Conservation (phyloP, 2,113 vertebrate species). For the Hyla sarda region DNA sequence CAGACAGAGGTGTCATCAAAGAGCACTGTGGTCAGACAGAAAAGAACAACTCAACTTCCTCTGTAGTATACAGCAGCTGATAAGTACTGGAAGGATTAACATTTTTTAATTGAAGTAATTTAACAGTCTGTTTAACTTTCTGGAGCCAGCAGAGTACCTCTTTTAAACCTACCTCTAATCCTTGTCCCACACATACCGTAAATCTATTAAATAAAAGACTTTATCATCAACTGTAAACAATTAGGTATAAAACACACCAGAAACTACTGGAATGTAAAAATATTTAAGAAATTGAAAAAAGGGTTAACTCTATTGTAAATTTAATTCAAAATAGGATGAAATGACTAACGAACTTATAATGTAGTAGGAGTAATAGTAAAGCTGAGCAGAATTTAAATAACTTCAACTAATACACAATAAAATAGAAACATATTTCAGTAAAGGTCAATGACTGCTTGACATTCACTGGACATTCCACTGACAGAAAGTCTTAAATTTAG, state of each 20-base stretch:
- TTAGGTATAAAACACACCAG: neutral
- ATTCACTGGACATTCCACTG: slow-evolving; percentile 3
- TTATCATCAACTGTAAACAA: neutral
- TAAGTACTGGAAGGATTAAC: too few species aligned
- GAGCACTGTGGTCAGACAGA: too few species aligned
- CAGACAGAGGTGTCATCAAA: too few species aligned
- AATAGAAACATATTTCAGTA: slow-evolving; percentile 4
- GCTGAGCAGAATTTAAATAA: neutral
- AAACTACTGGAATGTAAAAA: neutral
- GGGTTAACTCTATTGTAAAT: neutral
- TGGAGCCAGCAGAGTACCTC: too few species aligned
- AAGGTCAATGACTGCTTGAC: slow-evolving; percentile 18
- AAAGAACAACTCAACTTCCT: too few species aligned
- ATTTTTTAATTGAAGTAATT: too few species aligned
- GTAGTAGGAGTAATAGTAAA: neutral
- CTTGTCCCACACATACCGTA: neutral
- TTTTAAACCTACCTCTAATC: too few species aligned
- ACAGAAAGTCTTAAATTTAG: slow-evolving; percentile 17
- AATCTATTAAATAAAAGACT: neutral
- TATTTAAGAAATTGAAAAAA: neutral
- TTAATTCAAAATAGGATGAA: neutral
- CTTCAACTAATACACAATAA: neutral
- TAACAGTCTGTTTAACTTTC: too few species aligned
- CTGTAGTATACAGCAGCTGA: too few species aligned
- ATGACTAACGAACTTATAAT: neutral